A percentile compares a stretch with the other conserved stretches of the same genome.
These are phyloP conservation scores for Drosophila chauvacae DNA, from an alignment of 1,140 invertebrate species.

Conservation along the genomic window DNA sequence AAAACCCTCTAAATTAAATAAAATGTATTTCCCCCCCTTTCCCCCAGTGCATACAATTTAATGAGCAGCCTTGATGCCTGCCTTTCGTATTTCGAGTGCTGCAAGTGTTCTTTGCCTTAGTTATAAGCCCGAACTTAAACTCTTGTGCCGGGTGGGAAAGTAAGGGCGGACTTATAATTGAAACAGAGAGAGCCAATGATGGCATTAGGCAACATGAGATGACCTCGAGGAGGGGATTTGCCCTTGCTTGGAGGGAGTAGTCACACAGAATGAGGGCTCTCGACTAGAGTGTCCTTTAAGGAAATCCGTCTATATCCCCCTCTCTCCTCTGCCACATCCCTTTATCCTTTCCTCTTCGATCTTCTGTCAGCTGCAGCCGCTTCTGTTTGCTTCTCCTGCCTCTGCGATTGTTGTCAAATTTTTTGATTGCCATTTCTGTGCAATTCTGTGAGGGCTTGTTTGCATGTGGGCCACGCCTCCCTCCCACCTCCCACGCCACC, in stretches of 20 bases:
- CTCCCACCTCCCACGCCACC: not conserved
- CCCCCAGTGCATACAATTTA: constrained; percentile 16
- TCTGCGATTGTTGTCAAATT: constrained; percentile 45
- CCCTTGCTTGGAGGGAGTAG: not conserved
- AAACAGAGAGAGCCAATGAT: constrained; percentile 63
- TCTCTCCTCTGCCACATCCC: not conserved
- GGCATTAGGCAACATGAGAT: constrained; percentile 48
- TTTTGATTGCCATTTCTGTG: constrained; percentile 59
- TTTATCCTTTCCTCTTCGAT: constrained; percentile 18
- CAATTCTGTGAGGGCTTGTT: constrained; percentile 32
- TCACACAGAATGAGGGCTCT: constrained; percentile 36
- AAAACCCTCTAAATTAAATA: not conserved
- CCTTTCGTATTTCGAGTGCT: constrained; percentile 42
- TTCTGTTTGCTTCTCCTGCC: constrained; percentile 26
- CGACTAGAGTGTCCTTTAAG: constrained; percentile 38
- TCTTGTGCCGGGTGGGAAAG: constrained; percentile 1
- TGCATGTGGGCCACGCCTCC: constrained; percentile 56
- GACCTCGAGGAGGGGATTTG: constrained; percentile 19
- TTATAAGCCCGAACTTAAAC: constrained; percentile 65
- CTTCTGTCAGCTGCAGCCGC: constrained; percentile 48
- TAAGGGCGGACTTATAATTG: constrained; percentile 58
- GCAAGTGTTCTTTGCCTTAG: constrained; percentile 58
- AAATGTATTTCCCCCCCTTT: not conserved
- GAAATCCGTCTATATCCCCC: constrained; percentile 28
- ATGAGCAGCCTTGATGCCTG: constrained; percentile 54